Percentiles rank a stretch among this genome's conserved stretches.
These are phyloP conservation scores for Gallinago solitaria DNA, from an alignment of 2,797 vertebrate species.

Conservation along the genomic window DNA sequence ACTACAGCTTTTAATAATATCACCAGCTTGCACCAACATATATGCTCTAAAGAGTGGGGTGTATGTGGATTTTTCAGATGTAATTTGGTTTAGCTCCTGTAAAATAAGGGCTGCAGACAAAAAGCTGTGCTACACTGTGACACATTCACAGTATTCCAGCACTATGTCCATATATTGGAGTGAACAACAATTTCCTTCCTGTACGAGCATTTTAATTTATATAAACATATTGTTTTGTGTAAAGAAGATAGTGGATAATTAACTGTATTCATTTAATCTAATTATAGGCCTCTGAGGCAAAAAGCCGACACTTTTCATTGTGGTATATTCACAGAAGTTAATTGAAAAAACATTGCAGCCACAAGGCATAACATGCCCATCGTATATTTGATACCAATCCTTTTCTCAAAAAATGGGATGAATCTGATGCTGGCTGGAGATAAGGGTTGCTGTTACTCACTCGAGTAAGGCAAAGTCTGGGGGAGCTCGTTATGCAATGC, in stretches of 20 bases:
- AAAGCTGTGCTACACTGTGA: not conserved
- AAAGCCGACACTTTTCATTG: conserved; percentile 64
- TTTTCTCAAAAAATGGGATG: not conserved
- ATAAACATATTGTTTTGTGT: conserved; percentile 61
- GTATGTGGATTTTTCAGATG: not conserved
- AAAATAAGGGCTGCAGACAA: conserved; percentile 18
- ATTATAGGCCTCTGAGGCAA: conserved; percentile 66
- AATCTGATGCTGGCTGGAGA: conserved; percentile 30
- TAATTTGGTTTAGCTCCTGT: not conserved
- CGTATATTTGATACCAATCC: conserved; percentile 35
- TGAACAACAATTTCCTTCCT: conserved; percentile 31
- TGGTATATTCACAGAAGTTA: conserved; percentile 68
- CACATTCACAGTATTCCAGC: not conserved
- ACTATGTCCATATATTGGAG: not conserved
- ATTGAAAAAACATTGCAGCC: conserved; percentile 55
- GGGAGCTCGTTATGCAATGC: conserved; percentile 43
- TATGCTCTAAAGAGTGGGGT: not conserved
- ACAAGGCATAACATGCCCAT: conserved; percentile 60
- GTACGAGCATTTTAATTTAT: conserved; percentile 58
- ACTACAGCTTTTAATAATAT: not conserved
- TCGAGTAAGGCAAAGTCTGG: conserved; percentile 25
- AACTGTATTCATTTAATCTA: conserved; percentile 65
- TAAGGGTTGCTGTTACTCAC: conserved; percentile 40
- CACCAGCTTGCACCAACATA: not conserved
- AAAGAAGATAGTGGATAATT: conserved; percentile 69